Evolutionary conservation across 2,797 vertebrate genomes (phyloP).

Genomic region (Sparus aurata): DNA sequence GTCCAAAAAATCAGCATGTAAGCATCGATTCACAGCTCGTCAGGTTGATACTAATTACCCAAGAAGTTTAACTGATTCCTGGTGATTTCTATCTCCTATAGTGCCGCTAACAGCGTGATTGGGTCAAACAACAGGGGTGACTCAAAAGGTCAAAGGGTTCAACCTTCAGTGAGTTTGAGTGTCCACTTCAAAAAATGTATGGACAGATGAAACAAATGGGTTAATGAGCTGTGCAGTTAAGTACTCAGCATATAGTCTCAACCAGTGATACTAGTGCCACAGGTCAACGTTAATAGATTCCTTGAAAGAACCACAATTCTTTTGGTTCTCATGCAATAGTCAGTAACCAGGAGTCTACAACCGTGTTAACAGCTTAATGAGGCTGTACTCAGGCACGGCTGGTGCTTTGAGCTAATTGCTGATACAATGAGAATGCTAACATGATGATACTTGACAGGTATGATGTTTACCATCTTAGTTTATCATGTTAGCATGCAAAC

Average conservation of each 20-base stretch:
- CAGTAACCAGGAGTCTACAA: background rate
- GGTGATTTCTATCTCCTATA: constrained; percentile 34
- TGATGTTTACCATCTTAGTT: background rate
- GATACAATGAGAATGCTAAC: background rate
- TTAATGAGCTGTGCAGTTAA: constrained; percentile 48
- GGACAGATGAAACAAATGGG: constrained; percentile 57
- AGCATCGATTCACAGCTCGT: constrained; percentile 41
- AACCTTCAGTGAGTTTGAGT: constrained; percentile 54
- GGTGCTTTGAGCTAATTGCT: background rate
- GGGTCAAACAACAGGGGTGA: constrained; percentile 51
- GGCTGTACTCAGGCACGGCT: background rate
- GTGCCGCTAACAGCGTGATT: constrained; percentile 24
- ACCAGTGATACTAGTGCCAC: constrained; percentile 28
- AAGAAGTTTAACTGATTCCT: constrained; percentile 48
- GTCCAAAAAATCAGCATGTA: constrained; percentile 27
- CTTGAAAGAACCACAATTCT: constrained; percentile 10
- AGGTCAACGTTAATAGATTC: constrained; percentile 7
- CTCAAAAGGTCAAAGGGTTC: constrained; percentile 50
- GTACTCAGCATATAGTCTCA: constrained; percentile 9
- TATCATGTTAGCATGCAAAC: background rate
- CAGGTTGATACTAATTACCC: constrained; percentile 43
- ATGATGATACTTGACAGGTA: background rate
- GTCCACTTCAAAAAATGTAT: constrained; percentile 61
- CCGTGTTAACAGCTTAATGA: background rate
- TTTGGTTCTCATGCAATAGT: constrained; percentile 9